Evolutionary conservation across 1,140 invertebrate species (phyloP).

Genomic region (Brachionus manjavacas): DNA sequence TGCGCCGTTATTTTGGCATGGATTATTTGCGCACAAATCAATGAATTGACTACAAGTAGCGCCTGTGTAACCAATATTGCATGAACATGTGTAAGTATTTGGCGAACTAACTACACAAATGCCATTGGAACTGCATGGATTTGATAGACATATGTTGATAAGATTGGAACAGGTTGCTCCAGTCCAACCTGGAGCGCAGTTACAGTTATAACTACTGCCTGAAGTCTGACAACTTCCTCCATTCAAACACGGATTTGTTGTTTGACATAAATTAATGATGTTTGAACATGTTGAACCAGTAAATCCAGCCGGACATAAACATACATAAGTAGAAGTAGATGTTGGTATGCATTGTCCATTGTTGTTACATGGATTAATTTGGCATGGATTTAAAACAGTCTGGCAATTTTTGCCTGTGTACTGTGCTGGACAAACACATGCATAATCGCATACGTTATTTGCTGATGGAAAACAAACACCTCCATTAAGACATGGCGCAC

Average conservation of each 20-base stretch:
- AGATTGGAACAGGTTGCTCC: slow-evolving; percentile 64
- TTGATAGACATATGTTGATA: slow-evolving; percentile 58
- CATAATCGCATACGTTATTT: neutral
- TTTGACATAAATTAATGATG: slow-evolving; percentile 77
- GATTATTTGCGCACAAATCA: slow-evolving; percentile 50
- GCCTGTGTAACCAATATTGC: slow-evolving; percentile 82
- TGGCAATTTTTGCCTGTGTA: slow-evolving; percentile 44
- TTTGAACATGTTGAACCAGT: slow-evolving; percentile 88
- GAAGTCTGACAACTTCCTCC: neutral
- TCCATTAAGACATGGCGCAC: slow-evolving; percentile 70
- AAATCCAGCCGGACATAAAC: slow-evolving; percentile 79
- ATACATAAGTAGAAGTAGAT: neutral
- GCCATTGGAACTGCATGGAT: slow-evolving; percentile 43
- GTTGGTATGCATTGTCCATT: slow-evolving; percentile 21
- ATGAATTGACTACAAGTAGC: slow-evolving; percentile 85
- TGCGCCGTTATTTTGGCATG: slow-evolving; percentile 37
- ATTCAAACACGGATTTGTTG: slow-evolving; percentile 38
- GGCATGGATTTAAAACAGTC: slow-evolving; percentile 30
- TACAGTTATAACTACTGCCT: slow-evolving; percentile 21
- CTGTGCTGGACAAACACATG: slow-evolving; percentile 45
- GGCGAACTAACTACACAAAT: slow-evolving; percentile 7
- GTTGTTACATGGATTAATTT: slow-evolving; percentile 21
- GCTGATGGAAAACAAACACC: slow-evolving; percentile 64
- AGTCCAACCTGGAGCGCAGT: slow-evolving; percentile 44
- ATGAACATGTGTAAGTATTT: slow-evolving; percentile 70